Evolutionary conservation across 2,888 invertebrate genomes (phyloP), one percentile per base, ranked within the genome.

Genomic region (Pollenia labialis): DNA sequence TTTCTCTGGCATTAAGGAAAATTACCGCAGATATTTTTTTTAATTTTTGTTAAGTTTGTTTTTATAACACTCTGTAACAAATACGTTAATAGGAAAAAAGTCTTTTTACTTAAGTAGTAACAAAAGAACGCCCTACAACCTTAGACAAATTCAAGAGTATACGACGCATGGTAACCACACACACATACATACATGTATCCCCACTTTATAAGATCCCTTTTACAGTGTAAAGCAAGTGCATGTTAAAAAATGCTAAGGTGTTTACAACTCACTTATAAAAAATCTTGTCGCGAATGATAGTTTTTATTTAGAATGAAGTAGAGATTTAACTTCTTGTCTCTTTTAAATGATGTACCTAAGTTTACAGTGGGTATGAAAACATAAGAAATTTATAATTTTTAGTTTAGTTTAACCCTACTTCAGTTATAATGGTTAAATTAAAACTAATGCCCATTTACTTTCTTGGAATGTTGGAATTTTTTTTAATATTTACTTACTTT

Each of bases 91-190:
- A 62, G 12, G 7, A n/a, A 23, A 12, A 44, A 58, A 72, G 23
- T 46, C 16, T 4, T 8, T 54, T 76, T 52, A 12, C 2, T 50
- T 50, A 18, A 69, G 14, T 14, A 50, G 0, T 60, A 7, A 48
- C 23, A 62, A 62, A 23, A 58, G 62, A 68, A 77, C 32, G 85
- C 72, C 72, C 74, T 69, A 82, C 46, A 72, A 85, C 77, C 77
- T 82, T 79, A 85, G 64, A 54, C 71, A 81, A 58, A 74, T 85
- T 77, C 68, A 77, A 85, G 85, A 64, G 75, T 56, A 85, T n/a
- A 58, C 3, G 72, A 66, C 72, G 46, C n/a, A 44, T 52, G 72
- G 56, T 50, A 54, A 6, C 2, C 32, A 7, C 2, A 40, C 7
- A 58, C 12, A 11, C 23, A 68, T 48, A 50, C n/a, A 8, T 48